These are phyloP conservation scores for Caenorhabditis tropicalis DNA, from an alignment of 1,140 invertebrate genomes.

Conservation along the genomic window DNA sequence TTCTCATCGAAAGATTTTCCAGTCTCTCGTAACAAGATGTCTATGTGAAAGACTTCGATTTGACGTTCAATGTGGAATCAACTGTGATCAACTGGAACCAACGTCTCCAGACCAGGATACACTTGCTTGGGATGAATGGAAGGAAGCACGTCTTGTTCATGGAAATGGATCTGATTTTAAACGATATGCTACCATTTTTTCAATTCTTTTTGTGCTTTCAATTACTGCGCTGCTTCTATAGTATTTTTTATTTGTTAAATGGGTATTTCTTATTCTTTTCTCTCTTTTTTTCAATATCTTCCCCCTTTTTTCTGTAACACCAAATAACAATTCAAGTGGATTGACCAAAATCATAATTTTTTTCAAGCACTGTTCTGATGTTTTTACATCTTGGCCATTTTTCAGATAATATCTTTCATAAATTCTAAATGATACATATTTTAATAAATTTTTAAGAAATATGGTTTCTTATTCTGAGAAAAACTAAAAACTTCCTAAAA, in stretches of 20 bases:
- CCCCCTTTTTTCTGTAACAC: too few relatives aligned
- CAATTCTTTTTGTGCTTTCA: not conserved
- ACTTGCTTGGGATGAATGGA: constrained; percentile 53
- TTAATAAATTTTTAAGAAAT: too few relatives aligned
- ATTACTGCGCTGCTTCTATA: not conserved
- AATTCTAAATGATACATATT: too few relatives aligned
- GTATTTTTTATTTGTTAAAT: not conserved
- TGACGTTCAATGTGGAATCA: constrained; percentile 40
- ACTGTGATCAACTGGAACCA: constrained; percentile 48
- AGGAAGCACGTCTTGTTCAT: constrained; percentile 34
- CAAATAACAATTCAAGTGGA: too few relatives aligned
- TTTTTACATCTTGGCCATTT: too few relatives aligned
- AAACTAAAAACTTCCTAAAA: too few relatives aligned
- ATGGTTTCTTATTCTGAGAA: too few relatives aligned
- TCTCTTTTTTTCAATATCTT: too few relatives aligned
- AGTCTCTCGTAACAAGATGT: constrained; percentile 51
- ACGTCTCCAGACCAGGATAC: constrained; percentile 44
- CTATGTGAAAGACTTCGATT: constrained; percentile 49
- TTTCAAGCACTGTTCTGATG: too few relatives aligned
- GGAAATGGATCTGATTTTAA: not conserved
- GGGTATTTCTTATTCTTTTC: not conserved
- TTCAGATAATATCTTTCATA: too few relatives aligned
- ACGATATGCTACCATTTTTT: not conserved
- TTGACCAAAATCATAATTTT: too few relatives aligned
- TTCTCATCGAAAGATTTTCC: constrained; percentile 2